Evolutionary conservation across 2,113 vertebrate genomes (phyloP).

Genomic region (Eolophus roseicapilla): DNA sequence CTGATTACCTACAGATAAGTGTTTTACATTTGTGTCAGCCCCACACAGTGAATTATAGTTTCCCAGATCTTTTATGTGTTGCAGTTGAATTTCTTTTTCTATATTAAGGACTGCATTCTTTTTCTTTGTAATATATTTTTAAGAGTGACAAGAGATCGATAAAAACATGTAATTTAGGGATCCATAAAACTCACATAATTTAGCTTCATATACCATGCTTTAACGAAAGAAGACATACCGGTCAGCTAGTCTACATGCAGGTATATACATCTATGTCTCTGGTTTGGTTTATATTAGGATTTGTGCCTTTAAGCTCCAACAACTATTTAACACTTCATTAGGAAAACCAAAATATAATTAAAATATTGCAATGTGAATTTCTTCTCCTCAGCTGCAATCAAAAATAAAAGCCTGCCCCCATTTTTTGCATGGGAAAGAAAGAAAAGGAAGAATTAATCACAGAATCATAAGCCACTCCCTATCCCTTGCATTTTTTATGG

Average conservation of each 20-base stretch:
- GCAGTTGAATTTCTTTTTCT: slow-evolving; percentile 25
- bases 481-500: background rate
- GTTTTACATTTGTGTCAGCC: background rate
- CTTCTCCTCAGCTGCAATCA: background rate
- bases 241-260: background rate
- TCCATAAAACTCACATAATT: slow-evolving; percentile 23
- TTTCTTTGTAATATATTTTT: background rate
- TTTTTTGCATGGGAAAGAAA: background rate
- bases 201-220: slow-evolving; percentile 5
- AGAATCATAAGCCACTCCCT: background rate
- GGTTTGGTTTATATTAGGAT: background rate
- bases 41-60: background rate
- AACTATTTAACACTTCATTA: slow-evolving; percentile 5
- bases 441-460: background rate
- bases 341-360: background rate
- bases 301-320: background rate
- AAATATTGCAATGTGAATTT: background rate
- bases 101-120: slow-evolving; percentile 14
- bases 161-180: slow-evolving; percentile 49
- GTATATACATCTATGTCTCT: background rate
- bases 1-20: background rate
- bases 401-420: background rate
- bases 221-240: slow-evolving; percentile 24
- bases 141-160: slow-evolving; percentile 35
- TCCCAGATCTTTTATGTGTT: background rate